Evolutionary conservation across 2,797 vertebrate species (phyloP).

Genomic region (Sebastes nivosus): DNA sequence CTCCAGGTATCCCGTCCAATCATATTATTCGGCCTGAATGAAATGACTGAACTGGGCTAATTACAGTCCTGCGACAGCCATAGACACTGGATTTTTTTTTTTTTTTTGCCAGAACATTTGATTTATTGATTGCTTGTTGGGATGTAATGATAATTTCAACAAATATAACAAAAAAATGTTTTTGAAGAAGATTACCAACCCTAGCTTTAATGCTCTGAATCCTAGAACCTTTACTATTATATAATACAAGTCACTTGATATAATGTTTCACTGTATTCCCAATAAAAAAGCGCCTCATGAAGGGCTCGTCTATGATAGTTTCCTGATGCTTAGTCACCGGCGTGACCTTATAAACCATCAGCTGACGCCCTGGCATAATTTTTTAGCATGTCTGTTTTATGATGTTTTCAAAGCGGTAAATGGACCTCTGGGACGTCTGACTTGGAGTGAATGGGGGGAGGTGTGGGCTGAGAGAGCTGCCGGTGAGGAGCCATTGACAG

Average conservation of each 20-base stretch:
- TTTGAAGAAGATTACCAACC: background rate
- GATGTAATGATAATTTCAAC: background rate
- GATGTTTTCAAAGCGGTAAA: slow-evolving; percentile 60
- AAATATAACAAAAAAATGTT: background rate
- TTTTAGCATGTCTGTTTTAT: slow-evolving; percentile 39
- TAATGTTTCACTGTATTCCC: background rate
- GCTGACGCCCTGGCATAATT: slow-evolving; percentile 24
- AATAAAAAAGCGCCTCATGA: background rate
- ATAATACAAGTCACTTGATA: background rate
- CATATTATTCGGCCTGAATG: too few relatives aligned
- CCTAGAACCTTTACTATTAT: background rate
- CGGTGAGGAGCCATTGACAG: slow-evolving; percentile 48
- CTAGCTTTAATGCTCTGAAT: background rate
- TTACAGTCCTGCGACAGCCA: background rate
- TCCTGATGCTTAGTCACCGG: slow-evolving; percentile 37
- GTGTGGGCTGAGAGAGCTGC: slow-evolving; percentile 30
- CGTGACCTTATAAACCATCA: slow-evolving; percentile 57
- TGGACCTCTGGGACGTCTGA: slow-evolving; percentile 55
- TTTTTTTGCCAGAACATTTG: background rate
- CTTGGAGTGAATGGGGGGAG: slow-evolving; percentile 3
- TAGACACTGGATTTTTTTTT: background rate
- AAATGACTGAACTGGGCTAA: too few relatives aligned
- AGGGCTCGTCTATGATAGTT: slow-evolving; percentile 7
- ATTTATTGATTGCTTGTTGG: background rate
- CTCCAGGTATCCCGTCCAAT: too few relatives aligned